Conservation (phyloP, 1,140 invertebrate species). For the Sipha flava region DNA sequence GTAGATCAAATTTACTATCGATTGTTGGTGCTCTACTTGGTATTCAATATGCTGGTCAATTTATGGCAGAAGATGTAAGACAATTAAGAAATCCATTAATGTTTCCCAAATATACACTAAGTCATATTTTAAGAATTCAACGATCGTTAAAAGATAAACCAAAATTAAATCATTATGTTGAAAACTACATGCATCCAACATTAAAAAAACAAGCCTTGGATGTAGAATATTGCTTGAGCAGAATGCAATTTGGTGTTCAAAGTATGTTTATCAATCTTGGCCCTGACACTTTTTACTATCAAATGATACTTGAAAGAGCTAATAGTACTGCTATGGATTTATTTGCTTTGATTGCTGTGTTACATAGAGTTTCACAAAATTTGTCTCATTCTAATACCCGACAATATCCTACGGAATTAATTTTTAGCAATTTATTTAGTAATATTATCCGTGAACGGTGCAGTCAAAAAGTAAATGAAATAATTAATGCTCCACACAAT, state of each 20-base stretch:
- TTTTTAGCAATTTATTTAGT: conserved; percentile 1
- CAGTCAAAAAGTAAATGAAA: not conserved
- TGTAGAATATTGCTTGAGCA: not conserved
- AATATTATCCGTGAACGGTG: not conserved
- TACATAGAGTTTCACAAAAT: not conserved
- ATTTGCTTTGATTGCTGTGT: not conserved
- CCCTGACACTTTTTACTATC: not conserved
- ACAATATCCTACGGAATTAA: conserved; percentile 1
- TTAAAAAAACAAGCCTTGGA: conserved; percentile 13
- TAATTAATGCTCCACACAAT: conserved; percentile 19
- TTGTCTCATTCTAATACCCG: not conserved
- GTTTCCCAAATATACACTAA: conserved; percentile 16
- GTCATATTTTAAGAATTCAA: not conserved
- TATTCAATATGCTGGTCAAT: conserved; percentile 9
- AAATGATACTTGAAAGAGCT: conserved; percentile 11
- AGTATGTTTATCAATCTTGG: conserved; percentile 24
- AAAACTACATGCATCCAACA: not conserved
- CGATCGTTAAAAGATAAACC: not conserved
- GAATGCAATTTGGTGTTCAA: conserved; percentile 9
- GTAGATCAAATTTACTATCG: not conserved
- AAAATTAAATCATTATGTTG: not conserved
- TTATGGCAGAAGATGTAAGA: conserved; percentile 5
- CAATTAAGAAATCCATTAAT: conserved; percentile 22
- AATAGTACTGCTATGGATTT: conserved; percentile 6
- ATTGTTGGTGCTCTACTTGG: not conserved